Conservation (phyloP, 1,140 invertebrate genomes). For the Zaprionus ornatus region DNA sequence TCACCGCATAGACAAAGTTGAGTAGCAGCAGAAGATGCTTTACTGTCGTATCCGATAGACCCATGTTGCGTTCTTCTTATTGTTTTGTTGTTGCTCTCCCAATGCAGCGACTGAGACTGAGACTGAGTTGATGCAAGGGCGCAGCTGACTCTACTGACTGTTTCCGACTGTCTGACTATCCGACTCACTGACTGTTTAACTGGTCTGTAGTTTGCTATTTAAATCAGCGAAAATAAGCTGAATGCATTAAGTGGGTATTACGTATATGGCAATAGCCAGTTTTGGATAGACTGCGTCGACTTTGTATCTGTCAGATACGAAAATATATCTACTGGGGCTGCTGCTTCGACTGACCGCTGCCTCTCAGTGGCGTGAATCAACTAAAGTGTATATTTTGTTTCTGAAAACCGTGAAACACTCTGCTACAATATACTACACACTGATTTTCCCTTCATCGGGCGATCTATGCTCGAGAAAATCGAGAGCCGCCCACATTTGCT, state of each 20-base stretch:
- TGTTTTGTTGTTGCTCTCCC: conserved; percentile 30
- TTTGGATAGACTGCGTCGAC: conserved; percentile 30
- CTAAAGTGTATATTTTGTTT: conserved; percentile 61
- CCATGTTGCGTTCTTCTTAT: conserved; percentile 46
- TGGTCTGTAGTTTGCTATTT: conserved; percentile 28
- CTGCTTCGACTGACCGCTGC: conserved; percentile 55
- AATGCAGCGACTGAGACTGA: conserved; percentile 26
- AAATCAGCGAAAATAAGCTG: conserved; percentile 40
- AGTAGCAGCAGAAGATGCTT: conserved; percentile 77
- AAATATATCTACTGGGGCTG: conserved; percentile 3
- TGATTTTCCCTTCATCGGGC: conserved; percentile 22
- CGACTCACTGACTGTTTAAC: conserved; percentile 4
- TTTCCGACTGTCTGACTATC: conserved; percentile 1
- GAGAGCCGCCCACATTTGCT: conserved; percentile 48
- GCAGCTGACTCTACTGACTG: conserved; percentile 19
- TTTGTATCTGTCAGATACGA: conserved; percentile 19
- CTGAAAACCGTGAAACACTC: conserved; percentile 26
- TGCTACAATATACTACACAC: conserved; percentile 12
- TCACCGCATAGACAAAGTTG: conserved; percentile 75
- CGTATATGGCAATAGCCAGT: conserved; percentile 65
- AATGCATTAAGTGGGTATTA: conserved; percentile 56
- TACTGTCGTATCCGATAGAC: conserved; percentile 66
- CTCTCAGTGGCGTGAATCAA: conserved; percentile 61
- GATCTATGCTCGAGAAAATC: conserved; percentile 53
- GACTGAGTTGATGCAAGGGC: conserved; percentile 17